phyloP scores from a whole-genome alignment of 2,888 invertebrate genomes.

The Hedychridium roseum region DNA sequence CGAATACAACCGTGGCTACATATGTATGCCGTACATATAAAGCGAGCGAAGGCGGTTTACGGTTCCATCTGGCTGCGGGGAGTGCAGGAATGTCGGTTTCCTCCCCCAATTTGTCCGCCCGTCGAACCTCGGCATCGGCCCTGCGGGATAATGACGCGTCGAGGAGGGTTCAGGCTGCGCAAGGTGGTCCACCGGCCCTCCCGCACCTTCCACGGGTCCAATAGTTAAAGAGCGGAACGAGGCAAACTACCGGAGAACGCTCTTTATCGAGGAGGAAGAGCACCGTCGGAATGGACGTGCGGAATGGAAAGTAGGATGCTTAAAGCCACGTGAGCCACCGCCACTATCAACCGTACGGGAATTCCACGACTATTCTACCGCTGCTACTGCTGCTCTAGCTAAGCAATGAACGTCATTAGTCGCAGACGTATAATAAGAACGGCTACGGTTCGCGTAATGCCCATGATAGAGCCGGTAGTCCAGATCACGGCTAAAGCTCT shows the following conservation, averaged over 20 bases:
- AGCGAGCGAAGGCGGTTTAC: slow-evolving; percentile 20
- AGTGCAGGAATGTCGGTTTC: slow-evolving; percentile 16
- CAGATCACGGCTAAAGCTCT: no score
- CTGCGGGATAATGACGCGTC: slow-evolving; percentile 1
- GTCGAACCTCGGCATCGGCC: neutral
- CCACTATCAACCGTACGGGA: slow-evolving; percentile 14
- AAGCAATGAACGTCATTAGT: no score
- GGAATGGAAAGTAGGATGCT: slow-evolving; percentile 18
- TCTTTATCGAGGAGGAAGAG: slow-evolving; percentile 34
- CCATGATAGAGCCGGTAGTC: no score
- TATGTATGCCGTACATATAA: slow-evolving; percentile 49
- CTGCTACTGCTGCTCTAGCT: no score
- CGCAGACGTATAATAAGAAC: no score
- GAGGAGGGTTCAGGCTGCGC: neutral
- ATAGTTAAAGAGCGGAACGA: slow-evolving; percentile 3
- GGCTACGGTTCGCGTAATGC: no score
- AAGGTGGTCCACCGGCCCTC: no score
- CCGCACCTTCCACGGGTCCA: no score
- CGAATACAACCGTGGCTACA: slow-evolving; percentile 49
- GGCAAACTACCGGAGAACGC: slow-evolving; percentile 29
- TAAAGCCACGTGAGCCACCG: slow-evolving; percentile 26
- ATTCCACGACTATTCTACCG: no score
- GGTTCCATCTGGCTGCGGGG: no score
- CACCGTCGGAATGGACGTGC: slow-evolving; percentile 35
- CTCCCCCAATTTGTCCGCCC: slow-evolving; percentile 6